Base-by-base conservation (phyloP, 2,797 vertebrate species). In the Lates japonicus region DNA sequence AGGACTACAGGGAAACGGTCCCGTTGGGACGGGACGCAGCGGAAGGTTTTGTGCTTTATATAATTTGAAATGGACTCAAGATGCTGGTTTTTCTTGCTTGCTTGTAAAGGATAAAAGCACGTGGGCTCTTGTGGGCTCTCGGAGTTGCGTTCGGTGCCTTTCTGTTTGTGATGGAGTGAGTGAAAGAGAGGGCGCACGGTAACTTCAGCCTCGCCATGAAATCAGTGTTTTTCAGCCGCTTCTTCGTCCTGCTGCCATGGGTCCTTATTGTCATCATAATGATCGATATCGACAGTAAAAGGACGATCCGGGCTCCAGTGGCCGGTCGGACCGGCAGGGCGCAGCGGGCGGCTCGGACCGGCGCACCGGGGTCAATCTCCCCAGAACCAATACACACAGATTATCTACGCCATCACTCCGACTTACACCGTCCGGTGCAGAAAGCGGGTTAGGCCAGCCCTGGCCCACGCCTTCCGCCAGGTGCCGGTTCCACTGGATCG, bases 361-460 rank as follows among this genome's bases (percentile, higher is more conserved):
- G 86, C 55, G 79, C 87, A n/a, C 91, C 90, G 81, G 83, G 85
- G 4, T 79, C 46, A 48, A n/a, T n/a, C n/a, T n/a, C n/a, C 61
- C 49, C 80, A 55, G 74, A 92, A 94, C 81, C 82, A 87, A 7
- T 89, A 94, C 48, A 91, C 76, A 80, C 97, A 97, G 78, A 90
- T 97, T 29, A 97, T 99, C 92, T 98, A 98, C 93, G 97, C 97
- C 91, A 97, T 99, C 94, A 99, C 98, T 58, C 98, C 98, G 64
- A 99, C 98, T 5, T 99, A 99, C 95, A 97, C 95, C 80, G 98
- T 25, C 97, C 97, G 44, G 98, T 97, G 92, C 98, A 99, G 95
- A 99, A 99, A 88, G 98, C 98, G 7, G 98, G 94, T 96, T 99
- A 77, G 99, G 97, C 70, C 96, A 98, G 10, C 88, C n/a, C n/a